Evolutionary conservation across 1,140 invertebrate species (phyloP).

Genomic region (Heliconius hewitsoni): DNA sequence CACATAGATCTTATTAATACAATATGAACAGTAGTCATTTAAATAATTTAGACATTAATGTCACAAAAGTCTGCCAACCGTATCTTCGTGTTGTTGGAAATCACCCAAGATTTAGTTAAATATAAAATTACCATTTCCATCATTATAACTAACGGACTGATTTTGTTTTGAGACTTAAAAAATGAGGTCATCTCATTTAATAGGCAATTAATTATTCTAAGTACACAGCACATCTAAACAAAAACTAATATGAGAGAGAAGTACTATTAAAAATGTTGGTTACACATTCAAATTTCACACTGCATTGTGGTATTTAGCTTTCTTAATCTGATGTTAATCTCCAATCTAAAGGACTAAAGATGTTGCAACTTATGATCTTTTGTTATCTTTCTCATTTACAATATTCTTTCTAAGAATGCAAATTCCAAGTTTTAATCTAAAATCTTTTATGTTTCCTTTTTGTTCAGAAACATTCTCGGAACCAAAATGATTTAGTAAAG

Average conservation of each 20-base stretch:
- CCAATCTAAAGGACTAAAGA: not conserved
- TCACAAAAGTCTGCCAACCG: conserved; percentile 10
- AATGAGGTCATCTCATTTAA: conserved; percentile 65
- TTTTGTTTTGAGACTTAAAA: conserved; percentile 70
- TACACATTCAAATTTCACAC: conserved; percentile 56
- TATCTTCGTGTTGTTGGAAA: conserved; percentile 20
- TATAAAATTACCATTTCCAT: conserved; percentile 69
- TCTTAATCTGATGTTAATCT: not conserved
- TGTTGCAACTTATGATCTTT: not conserved
- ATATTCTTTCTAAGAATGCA: conserved; percentile 15
- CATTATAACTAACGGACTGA: conserved; percentile 75
- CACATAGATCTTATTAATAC: conserved; percentile 5
- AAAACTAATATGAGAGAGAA: conserved; percentile 75
- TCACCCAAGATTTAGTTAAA: conserved; percentile 55
- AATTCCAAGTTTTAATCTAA: conserved; percentile 11
- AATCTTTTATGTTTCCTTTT: conserved; percentile 5
- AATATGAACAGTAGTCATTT: not conserved
- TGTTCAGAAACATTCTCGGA: conserved; percentile 19
- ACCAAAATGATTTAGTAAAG: conserved; percentile 21
- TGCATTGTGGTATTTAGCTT: conserved; percentile 36
- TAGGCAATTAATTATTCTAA: conserved; percentile 76
- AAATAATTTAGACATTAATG: conserved; percentile 5
- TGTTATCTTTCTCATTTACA: conserved; percentile 6
- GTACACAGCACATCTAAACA: conserved; percentile 77
- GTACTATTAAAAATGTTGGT: conserved; percentile 67